Percentiles rank a stretch among this genome's conserved stretches.
These are phyloP conservation scores for Danionella cerebrum DNA, from an alignment of 2,113 vertebrate species.

Conservation along the genomic window DNA sequence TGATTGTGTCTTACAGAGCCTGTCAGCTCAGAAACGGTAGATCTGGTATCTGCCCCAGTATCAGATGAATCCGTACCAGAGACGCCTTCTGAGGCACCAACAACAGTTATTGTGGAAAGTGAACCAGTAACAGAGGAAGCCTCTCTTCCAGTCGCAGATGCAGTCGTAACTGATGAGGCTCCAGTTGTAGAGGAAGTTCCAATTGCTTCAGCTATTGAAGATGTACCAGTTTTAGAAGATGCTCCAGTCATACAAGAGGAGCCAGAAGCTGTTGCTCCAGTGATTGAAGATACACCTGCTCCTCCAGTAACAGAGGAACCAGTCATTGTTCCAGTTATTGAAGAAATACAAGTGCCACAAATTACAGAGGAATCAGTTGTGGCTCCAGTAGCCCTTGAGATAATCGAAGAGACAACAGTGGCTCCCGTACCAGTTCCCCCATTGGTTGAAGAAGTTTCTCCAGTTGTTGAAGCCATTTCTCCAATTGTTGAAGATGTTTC, in stretches of 20 bases:
- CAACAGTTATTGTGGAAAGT: not conserved
- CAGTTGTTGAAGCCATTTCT: not conserved
- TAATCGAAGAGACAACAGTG: not conserved
- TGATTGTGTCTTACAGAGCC: slow-evolving; percentile 62
- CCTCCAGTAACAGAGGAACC: not conserved
- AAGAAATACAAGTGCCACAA: not conserved
- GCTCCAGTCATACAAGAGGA: not conserved
- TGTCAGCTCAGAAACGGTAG: not conserved
- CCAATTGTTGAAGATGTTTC: not conserved
- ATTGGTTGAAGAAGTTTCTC: not conserved
- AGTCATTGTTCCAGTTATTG: not conserved
- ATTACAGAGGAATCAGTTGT: not conserved
- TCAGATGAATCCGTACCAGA: not conserved
- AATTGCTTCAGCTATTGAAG: not conserved
- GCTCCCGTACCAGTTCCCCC: not conserved
- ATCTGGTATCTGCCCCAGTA: slow-evolving; percentile 47
- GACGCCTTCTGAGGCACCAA: not conserved
- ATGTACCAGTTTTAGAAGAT: not conserved
- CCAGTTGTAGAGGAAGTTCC: not conserved
- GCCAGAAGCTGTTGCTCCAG: not conserved
- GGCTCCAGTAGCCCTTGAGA: not conserved
- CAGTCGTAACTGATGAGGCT: not conserved
- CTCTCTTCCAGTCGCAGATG: not conserved
- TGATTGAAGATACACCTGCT: not conserved
- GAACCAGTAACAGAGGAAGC: not conserved